Evolutionary conservation across 2,888 invertebrate species (phyloP), one percentile per base, ranked within the genome.

Genomic region (Caprella mutica): DNA sequence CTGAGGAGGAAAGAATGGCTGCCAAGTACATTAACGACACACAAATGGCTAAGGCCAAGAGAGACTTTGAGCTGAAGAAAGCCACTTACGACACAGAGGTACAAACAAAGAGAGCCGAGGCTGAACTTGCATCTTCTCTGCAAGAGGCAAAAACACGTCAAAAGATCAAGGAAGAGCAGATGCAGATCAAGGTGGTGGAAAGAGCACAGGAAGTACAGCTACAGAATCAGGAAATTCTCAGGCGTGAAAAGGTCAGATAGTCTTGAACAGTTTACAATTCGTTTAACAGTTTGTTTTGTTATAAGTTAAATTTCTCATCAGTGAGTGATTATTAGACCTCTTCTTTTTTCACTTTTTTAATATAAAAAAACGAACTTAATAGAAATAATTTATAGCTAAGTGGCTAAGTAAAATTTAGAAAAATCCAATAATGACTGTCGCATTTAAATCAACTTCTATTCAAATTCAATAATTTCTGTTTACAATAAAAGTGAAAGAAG

Each of bases 51-150:
- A 93, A 96, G 73, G 91, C 96, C 0, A 88, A 92, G 71, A 78
- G 96, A 65, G 94, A 97, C 74, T 97, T 93, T 72, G 93, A 96
- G 74, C 76, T 96, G 65, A 94, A 97, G 72, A 94, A 97, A 73
- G 94, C 96, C 6, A 86, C 88, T 2, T 97, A 96, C 72, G 96
- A 97, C 72, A 86, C 89, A 66, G 96, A 96, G 78, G 93, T 97
- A 40, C 90, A 93, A 73, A 92, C 93, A 8, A 87, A 86, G 78
- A 79, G 83, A 81, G 92, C 92, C 44, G 91, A 92, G 76, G 91
- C 91, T 9, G 91, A 92, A 72, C 81, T 92, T 81, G 91, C 92
- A 0, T 91, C 86, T 71, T 89, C 90, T 69, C 73, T 93, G 57
- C 91, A 93, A 79, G 91, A 91, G 1, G 92, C 92, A 1, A 94